These are phyloP conservation scores for Hypotaenidia philippensis DNA, from an alignment of 2,797 vertebrate species.

Conservation along the genomic window DNA sequence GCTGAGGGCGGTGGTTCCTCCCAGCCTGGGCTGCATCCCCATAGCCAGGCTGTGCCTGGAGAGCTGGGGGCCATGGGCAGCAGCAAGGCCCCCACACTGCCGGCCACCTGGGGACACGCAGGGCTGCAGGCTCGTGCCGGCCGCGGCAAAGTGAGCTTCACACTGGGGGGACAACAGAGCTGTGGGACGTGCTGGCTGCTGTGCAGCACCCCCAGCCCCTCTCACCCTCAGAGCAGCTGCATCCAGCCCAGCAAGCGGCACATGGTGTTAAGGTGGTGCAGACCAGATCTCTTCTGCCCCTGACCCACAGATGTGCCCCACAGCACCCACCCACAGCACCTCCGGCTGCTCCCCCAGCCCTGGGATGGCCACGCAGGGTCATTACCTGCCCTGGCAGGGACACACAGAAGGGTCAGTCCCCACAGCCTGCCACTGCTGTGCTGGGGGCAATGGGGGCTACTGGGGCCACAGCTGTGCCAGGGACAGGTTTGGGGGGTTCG, in stretches of 20 bases:
- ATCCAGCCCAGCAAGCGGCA: not conserved
- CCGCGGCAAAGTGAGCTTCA: not conserved
- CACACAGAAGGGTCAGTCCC: rapidly evolving
- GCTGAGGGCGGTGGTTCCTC: rapidly evolving
- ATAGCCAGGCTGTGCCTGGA: rapidly evolving
- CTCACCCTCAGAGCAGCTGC: rapidly evolving
- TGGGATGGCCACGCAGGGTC: no score
- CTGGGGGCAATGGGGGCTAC: rapidly evolving
- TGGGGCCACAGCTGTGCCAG: not conserved
- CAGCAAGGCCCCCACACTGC: rapidly evolving
- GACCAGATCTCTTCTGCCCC: rapidly evolving
- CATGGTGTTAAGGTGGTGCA: rapidly evolving
- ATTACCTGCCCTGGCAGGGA: not conserved
- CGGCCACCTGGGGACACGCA: rapidly evolving
- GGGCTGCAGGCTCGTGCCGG: not conserved
- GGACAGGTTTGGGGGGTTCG: rapidly evolving
- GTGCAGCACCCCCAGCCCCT: not conserved
- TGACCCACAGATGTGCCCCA: not conserved
- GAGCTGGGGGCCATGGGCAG: not conserved
- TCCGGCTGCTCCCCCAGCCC: not conserved
- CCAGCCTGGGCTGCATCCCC: rapidly evolving
- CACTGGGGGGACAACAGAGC: rapidly evolving
- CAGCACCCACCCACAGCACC: not conserved
- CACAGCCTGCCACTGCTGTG: rapidly evolving
- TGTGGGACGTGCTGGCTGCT: not conserved